phyloP scores from a whole-genome alignment of 2,888 invertebrate species.

The Parascotia fuliginaria region DNA sequence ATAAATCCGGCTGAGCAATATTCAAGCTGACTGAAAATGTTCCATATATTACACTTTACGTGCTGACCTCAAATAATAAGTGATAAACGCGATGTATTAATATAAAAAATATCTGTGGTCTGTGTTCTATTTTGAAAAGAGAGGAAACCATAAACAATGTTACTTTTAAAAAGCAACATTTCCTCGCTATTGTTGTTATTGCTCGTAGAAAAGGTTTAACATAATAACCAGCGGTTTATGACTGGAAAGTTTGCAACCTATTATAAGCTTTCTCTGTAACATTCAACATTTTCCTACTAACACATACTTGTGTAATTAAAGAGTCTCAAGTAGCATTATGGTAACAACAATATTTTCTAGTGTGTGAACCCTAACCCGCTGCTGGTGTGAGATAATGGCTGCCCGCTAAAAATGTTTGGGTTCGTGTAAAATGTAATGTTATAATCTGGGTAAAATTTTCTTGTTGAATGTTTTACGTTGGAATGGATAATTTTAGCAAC shows the following conservation, averaged over 20 bases:
- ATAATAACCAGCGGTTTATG: constrained; percentile 33
- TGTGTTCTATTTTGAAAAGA: constrained; percentile 34
- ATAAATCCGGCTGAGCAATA: too few species aligned
- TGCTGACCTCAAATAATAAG: constrained; percentile 13
- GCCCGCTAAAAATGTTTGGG: constrained; percentile 36
- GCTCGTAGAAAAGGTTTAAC: constrained; percentile 34
- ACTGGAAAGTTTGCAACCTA: constrained; percentile 36
- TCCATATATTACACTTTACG: background rate
- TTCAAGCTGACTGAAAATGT: background rate
- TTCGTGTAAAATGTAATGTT: constrained; percentile 32
- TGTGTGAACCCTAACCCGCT: constrained; percentile 27
- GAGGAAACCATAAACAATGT: constrained; percentile 30
- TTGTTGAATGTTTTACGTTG: constrained; percentile 29
- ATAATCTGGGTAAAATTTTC: constrained; percentile 23
- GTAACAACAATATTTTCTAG: constrained; percentile 53
- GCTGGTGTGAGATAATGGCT: constrained; percentile 31
- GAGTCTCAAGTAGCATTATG: constrained; percentile 54
- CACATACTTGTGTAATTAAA: constrained; percentile 55
- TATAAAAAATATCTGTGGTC: constrained; percentile 21
- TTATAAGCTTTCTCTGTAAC: constrained; percentile 44
- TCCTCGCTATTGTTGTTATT: constrained; percentile 32
- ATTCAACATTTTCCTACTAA: constrained; percentile 39
- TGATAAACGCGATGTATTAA: constrained; percentile 17
- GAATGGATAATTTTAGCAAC: constrained; percentile 9
- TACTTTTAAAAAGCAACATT: constrained; percentile 26